Conservation (phyloP, 2,113 vertebrate species). For the Grallaria varia region DNA sequence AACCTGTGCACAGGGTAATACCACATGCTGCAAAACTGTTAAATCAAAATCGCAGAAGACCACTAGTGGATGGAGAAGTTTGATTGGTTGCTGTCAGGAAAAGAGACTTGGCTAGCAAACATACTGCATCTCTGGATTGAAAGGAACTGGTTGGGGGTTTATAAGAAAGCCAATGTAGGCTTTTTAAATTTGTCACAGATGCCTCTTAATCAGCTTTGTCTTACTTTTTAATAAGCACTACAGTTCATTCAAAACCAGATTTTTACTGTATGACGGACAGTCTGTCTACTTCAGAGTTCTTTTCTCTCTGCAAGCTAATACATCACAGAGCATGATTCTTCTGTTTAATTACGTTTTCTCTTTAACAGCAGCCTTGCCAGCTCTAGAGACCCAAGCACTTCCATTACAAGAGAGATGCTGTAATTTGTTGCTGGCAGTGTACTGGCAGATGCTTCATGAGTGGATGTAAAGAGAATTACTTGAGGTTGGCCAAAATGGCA, state of each 20-base stretch:
- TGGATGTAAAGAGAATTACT: slow-evolving; percentile 21
- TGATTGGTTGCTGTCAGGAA: not conserved
- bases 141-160: not conserved
- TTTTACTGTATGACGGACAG: not conserved
- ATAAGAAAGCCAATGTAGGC: not conserved
- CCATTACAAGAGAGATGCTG: not conserved
- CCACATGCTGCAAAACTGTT: not conserved
- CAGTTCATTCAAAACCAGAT: not conserved
- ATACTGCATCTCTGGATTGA: not conserved
- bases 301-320: not conserved
- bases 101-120: not conserved
- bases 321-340: not conserved
- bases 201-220: not conserved
- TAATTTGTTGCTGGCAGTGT: not conserved
- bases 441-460: not conserved
- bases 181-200: not conserved
- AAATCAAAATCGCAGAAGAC: not conserved
- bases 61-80: not conserved
- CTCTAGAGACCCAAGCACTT: slow-evolving; percentile 29
- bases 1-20: not conserved
- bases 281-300: not conserved
- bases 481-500: not conserved
- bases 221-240: not conserved
- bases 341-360: not conserved
- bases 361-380: not conserved